These are phyloP conservation scores for Etheostoma nigrum DNA, from an alignment of 2,797 vertebrate genomes.

Conservation along the genomic window DNA sequence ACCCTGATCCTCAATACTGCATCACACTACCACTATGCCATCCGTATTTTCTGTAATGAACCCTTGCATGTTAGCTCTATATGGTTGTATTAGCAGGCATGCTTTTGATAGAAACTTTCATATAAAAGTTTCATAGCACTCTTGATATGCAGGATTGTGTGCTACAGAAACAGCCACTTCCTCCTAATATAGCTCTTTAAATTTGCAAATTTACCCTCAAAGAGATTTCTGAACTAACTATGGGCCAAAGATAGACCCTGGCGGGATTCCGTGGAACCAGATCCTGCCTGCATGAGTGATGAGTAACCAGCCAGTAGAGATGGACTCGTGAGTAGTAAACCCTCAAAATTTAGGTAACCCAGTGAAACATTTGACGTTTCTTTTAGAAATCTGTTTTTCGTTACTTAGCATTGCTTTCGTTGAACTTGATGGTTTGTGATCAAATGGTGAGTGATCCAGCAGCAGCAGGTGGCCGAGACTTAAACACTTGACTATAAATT, in stretches of 20 bases:
- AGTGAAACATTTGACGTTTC: constrained; percentile 38
- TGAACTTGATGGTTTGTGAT: constrained; percentile 22
- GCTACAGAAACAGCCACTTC: constrained; percentile 11
- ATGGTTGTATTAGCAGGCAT: constrained; percentile 1
- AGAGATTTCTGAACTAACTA: constrained; percentile 23
- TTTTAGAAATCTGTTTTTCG: constrained; percentile 44
- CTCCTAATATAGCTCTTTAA: constrained; percentile 21
- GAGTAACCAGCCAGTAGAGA: constrained; percentile 23
- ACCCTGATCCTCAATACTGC: constrained; percentile 11
- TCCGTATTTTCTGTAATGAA: constrained; percentile 17
- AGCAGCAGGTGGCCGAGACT: constrained; percentile 54
- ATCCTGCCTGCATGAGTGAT: constrained; percentile 9
- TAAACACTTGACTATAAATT: constrained; percentile 44
- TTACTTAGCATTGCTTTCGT: constrained; percentile 28
- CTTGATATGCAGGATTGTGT: constrained; percentile 13
- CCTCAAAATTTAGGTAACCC: constrained; percentile 14
- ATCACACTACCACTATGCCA: constrained; percentile 13
- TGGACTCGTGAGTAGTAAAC: neutral
- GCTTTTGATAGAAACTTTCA: constrained; percentile 33
- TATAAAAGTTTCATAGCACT: constrained; percentile 24
- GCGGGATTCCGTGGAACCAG: constrained; percentile 40
- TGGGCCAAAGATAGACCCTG: constrained; percentile 49
- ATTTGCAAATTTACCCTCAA: constrained; percentile 29
- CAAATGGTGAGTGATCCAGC: constrained; percentile 30
- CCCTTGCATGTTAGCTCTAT: neutral